A percentile compares a stretch with the other conserved stretches of the same genome.
phyloP scores from a whole-genome alignment of 2,797 vertebrate genomes.

The Rhinogobio ventralis region DNA sequence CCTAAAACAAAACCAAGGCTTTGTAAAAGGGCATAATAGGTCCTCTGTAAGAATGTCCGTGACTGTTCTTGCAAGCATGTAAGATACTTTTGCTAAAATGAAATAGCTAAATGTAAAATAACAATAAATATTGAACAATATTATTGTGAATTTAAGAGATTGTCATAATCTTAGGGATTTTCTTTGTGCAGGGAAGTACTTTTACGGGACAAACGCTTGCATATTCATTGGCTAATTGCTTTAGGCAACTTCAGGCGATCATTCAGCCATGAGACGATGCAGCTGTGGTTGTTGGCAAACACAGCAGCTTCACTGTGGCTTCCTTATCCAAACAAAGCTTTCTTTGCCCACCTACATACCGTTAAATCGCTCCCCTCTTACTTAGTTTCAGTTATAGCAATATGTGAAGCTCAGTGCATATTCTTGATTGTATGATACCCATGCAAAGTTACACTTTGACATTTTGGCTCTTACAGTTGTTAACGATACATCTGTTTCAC shows the following conservation, averaged over 20 bases:
- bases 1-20: neutral
- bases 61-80: neutral
- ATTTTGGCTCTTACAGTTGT: neutral
- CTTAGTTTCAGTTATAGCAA: neutral
- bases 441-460: neutral
- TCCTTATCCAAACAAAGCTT: neutral
- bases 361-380: neutral
- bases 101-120: neutral
- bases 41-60: neutral
- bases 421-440: neutral
- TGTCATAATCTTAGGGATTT: neutral
- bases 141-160: neutral
- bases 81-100: neutral
- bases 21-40: neutral
- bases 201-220: neutral
- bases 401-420: neutral
- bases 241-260: neutral
- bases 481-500: neutral
- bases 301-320: neutral
- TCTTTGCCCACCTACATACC: neutral
- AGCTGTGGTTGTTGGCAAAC: conserved; percentile 31
- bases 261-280: neutral
- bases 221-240: conserved; percentile 9
- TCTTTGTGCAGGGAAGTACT: conserved; percentile 17
- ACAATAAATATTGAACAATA: neutral